phyloP scores from a whole-genome alignment of 2,113 vertebrate species.

The Callocephalon fimbriatum region DNA sequence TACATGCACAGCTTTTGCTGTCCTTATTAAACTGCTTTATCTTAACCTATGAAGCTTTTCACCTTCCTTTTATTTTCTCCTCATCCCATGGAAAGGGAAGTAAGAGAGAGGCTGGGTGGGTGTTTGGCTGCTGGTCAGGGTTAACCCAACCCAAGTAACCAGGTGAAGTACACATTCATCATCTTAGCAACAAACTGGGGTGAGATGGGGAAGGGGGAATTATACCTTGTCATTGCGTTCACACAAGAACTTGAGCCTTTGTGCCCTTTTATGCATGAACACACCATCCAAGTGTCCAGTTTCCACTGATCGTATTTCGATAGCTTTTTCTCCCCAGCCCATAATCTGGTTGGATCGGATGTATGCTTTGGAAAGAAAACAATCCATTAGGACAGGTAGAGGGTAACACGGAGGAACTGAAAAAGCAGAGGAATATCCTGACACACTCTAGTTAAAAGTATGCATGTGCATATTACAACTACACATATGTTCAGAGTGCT shows the following conservation, averaged over 20 bases:
- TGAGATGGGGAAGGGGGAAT: neutral
- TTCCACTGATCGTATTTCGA: conserved; percentile 97
- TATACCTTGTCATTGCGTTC: conserved; percentile 98
- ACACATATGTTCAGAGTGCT: neutral
- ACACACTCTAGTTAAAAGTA: neutral
- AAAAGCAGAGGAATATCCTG: neutral
- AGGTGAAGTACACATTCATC: rapidly evolving
- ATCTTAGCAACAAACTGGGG: neutral
- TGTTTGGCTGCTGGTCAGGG: neutral
- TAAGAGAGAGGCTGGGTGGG: neutral
- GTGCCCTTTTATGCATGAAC: conserved; percentile 99
- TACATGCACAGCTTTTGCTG: neutral
- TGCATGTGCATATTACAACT: neutral
- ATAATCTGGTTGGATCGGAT: conserved; percentile 99
- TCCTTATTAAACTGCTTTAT: neutral
- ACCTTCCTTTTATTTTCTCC: neutral
- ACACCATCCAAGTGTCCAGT: conserved; percentile 97
- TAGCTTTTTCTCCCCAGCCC: conserved; percentile 99
- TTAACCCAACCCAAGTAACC: neutral
- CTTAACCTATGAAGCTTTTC: neutral
- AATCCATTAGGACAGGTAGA: neutral
- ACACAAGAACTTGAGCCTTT: conserved; percentile 97
- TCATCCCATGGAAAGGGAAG: neutral
- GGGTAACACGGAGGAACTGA: neutral
- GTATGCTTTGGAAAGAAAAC: conserved; percentile 82